Conservation (phyloP, 2,888 invertebrate genomes). For the Idaea straminata region DNA sequence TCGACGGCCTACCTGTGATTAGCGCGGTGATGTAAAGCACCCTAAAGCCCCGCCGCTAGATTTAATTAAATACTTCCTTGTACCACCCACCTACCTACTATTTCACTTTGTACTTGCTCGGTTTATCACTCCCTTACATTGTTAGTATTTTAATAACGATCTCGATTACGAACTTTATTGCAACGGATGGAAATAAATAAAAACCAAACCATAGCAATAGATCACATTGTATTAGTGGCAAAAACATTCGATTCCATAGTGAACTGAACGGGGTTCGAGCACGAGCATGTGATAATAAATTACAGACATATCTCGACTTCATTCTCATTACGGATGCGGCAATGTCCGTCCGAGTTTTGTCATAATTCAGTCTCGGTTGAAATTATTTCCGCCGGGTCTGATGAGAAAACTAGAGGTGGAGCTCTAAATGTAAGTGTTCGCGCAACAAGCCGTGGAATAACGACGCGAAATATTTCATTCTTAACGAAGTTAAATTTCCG, state of each 20-base stretch:
- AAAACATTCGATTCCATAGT: slow-evolving; percentile 55
- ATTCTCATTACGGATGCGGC: slow-evolving; percentile 79
- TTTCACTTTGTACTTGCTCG: slow-evolving; percentile 60
- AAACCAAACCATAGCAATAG: slow-evolving; percentile 20
- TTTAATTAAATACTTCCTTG: slow-evolving; percentile 77
- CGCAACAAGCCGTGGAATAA: slow-evolving; percentile 77
- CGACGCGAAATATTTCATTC: slow-evolving; percentile 78
- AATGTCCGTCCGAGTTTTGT: slow-evolving; percentile 79
- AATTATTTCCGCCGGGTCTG: slow-evolving; percentile 79
- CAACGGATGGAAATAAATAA: slow-evolving; percentile 25
- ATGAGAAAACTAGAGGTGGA: slow-evolving; percentile 79
- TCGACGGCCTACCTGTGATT: slow-evolving; percentile 73
- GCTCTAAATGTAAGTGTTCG: slow-evolving; percentile 75
- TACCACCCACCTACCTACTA: slow-evolving; percentile 64
- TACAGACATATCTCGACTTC: slow-evolving; percentile 74
- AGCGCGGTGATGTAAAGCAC: slow-evolving; percentile 68
- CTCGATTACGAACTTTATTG: slow-evolving; percentile 36
- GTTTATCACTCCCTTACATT: slow-evolving; percentile 56
- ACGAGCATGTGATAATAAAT: slow-evolving; percentile 73
- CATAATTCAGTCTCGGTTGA: slow-evolving; percentile 79
- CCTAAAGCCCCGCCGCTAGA: slow-evolving; percentile 59
- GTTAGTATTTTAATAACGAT: slow-evolving; percentile 42
- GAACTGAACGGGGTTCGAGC: slow-evolving; percentile 41
- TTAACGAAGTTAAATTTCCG: slow-evolving; percentile 80
- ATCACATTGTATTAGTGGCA: slow-evolving; percentile 35